Conservation (phyloP, 2,888 invertebrate species). For the Volucella inanis region DNA sequence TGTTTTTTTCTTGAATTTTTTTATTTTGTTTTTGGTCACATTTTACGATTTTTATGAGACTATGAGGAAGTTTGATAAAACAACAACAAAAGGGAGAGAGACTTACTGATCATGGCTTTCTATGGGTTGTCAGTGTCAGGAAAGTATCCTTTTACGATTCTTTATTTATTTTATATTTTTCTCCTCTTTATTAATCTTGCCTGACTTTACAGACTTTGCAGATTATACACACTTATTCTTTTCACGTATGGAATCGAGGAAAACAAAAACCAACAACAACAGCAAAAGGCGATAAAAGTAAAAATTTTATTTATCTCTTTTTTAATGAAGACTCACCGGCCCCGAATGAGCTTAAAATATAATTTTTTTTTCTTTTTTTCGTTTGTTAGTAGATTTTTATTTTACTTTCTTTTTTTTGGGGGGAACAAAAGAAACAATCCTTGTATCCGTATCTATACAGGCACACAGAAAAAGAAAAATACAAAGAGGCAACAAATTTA, state of each 20-base stretch:
- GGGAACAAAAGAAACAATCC: slow-evolving; percentile 1
- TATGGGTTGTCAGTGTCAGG: slow-evolving; percentile 44
- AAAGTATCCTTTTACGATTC: slow-evolving; percentile 35
- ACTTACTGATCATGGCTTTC: slow-evolving; percentile 64
- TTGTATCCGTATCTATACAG: slow-evolving; percentile 16
- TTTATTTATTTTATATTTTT: not conserved
- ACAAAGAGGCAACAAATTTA: not conserved
- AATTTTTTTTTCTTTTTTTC: slow-evolving; percentile 9
- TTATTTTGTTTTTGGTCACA: not conserved
- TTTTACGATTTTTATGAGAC: not conserved
- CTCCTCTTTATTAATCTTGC: not conserved
- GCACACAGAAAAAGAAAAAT: not conserved
- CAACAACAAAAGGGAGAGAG: not conserved
- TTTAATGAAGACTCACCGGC: slow-evolving; percentile 52
- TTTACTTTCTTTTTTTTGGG: too few relatives aligned
- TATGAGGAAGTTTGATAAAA: not conserved
- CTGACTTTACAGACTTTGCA: slow-evolving; percentile 30
- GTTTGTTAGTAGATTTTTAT: not conserved
- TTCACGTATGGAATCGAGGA: slow-evolving; percentile 33
- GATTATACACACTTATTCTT: slow-evolving; percentile 20
- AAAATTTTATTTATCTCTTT: slow-evolving; percentile 6
- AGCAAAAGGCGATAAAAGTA: slow-evolving; percentile 24
- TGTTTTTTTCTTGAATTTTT: not conserved
- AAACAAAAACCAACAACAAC: too few relatives aligned
- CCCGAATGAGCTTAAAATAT: slow-evolving; percentile 32